Conservation (phyloP, 2,797 vertebrate species). For the Manis javanica region DNA sequence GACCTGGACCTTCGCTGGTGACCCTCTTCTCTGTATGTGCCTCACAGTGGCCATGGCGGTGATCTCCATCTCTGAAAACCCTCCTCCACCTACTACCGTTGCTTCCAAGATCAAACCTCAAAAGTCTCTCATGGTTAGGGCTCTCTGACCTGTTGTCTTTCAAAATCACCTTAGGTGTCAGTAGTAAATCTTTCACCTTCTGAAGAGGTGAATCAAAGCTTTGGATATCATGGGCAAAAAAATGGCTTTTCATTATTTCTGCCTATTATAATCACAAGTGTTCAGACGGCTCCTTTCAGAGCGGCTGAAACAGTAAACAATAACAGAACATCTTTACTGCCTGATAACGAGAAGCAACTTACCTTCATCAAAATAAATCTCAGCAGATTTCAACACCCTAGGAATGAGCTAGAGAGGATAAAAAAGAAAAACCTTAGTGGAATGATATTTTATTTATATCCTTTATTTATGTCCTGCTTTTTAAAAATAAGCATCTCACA, state of each 20-base stretch:
- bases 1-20: background rate
- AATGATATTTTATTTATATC: conserved; percentile 85
- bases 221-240: conserved; percentile 56
- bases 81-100: background rate
- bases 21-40: background rate
- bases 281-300: conserved; percentile 79
- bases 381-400: conserved; percentile 78
- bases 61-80: background rate
- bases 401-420: conserved; percentile 80
- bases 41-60: background rate
- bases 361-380: conserved; percentile 86
- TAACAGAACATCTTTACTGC: conserved; percentile 76
- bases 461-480: conserved; percentile 83
- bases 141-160: conserved; percentile 78
- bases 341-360: conserved; percentile 83
- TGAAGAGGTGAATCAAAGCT: conserved; percentile 75
- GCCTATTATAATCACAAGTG: conserved; percentile 73
- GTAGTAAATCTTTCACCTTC: conserved; percentile 79
- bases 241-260: conserved; percentile 75
- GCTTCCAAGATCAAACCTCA: conserved; percentile 63
- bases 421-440: conserved; percentile 75
- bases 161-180: conserved; percentile 82
- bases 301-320: conserved; percentile 78
- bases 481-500: conserved; percentile 80
- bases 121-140: conserved; percentile 62